These are phyloP conservation scores for Halichoerus grypus DNA, from an alignment of 2,113 vertebrate genomes.

Conservation along the genomic window DNA sequence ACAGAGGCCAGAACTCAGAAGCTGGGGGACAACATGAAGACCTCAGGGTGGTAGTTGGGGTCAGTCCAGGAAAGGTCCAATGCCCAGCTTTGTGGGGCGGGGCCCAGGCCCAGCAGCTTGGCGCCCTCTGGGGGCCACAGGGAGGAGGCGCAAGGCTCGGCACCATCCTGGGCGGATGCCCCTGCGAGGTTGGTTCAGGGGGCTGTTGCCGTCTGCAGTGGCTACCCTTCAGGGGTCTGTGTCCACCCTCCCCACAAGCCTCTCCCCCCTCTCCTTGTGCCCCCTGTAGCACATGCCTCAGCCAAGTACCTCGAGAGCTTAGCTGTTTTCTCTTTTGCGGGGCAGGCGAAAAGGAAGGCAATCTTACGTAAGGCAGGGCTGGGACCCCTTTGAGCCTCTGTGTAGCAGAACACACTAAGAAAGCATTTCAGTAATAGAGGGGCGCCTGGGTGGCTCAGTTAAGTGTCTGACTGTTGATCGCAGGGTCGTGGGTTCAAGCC, in stretches of 20 bases:
- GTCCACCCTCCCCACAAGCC: background rate
- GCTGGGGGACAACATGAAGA: background rate
- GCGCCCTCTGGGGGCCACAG: constrained; percentile 52
- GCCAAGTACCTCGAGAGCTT: background rate
- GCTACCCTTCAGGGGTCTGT: background rate
- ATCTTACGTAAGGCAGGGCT: no score
- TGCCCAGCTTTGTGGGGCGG: background rate
- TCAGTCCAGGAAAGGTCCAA: background rate
- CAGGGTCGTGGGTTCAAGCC: background rate
- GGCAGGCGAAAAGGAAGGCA: background rate
- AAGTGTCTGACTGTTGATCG: background rate
- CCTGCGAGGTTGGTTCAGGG: rapidly evolving
- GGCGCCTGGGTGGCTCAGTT: background rate
- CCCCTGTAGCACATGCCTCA: background rate
- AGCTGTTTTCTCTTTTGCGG: background rate
- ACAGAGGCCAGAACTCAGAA: background rate
- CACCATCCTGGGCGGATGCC: background rate
- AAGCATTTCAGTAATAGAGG: background rate
- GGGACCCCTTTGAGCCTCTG: background rate
- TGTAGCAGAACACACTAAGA: background rate
- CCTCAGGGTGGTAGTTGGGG: background rate
- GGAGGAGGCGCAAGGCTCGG: rapidly evolving
- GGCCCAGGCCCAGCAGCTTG: background rate
- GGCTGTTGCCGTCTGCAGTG: background rate
- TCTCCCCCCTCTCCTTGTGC: background rate